A percentile compares a stretch with the other conserved stretches of the same genome.
Evolutionary conservation across 2,113 vertebrate species (phyloP).

Genomic region (Atlantisia rogersi): DNA sequence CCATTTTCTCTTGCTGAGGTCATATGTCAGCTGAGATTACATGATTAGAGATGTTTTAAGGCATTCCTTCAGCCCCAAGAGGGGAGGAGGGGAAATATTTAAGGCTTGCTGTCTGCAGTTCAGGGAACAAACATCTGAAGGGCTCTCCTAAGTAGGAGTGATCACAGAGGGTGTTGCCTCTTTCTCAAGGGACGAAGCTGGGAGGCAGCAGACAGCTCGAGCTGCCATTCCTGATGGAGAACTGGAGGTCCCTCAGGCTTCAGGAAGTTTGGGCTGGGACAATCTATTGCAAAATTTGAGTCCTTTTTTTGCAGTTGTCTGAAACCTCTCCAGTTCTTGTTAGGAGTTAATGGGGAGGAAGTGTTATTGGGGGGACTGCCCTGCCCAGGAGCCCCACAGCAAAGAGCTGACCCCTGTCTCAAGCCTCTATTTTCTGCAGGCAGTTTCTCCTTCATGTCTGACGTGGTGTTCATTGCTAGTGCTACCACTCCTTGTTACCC

Average conservation of each 20-base stretch:
- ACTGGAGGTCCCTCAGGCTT: neutral
- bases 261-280: neutral
- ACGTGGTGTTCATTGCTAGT: neutral
- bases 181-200: neutral
- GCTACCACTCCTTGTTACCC: neutral
- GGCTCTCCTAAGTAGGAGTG: neutral
- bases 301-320: neutral
- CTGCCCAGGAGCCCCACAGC: neutral
- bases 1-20: slow-evolving; percentile 13
- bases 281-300: neutral
- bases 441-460: neutral
- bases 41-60: neutral
- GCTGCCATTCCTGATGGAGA: neutral
- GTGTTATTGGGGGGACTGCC: neutral
- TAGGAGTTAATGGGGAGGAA: neutral
- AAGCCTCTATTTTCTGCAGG: neutral
- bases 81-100: neutral
- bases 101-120: neutral
- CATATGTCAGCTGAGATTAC: slow-evolving; percentile 33
- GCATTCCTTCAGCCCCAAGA: slow-evolving; percentile 4
- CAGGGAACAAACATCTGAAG: neutral
- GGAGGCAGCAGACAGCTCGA: neutral
- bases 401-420: neutral
- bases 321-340: neutral
- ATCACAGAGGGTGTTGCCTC: neutral